Base-by-base conservation (phyloP, 2,113 vertebrate species). In the Sterrhoptilus dennistouni region DNA sequence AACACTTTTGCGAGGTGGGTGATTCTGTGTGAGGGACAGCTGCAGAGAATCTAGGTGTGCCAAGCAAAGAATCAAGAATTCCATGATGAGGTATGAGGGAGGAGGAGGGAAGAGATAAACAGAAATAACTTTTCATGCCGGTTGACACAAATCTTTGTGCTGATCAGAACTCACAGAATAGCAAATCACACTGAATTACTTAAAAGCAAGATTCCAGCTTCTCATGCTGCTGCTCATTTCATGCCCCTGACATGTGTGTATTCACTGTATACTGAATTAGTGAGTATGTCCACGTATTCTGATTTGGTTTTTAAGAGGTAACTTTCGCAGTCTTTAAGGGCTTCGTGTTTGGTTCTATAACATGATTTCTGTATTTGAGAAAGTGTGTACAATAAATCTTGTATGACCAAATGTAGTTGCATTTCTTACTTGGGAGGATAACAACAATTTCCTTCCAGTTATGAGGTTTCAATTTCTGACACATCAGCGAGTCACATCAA, bases 211-310 rank as follows among this genome's bases (percentile, higher is more conserved):
- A 28, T 52, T 83, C 50, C 27, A 54, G 0, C 33, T 85, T 87
- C 35, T 79, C 13, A 7, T 19, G 18, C 61, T 72, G 28, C 23
- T 87, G 25, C 21, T 18, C 2, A 6, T 74, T 90, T 72, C 7
- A 9, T 70, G 33, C 27, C 3, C 3, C 40, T 75, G 68, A 36
- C 5, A 17, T 0, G 0, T 9, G 8, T 29, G 38, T 35, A 38
- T 38, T 38, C 38, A 38, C 49, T 84, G 16, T 27, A 9, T 35
- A 18, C 38, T 64, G n/a, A 59, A 31, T 15, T 54, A 57, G 28
- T 52, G 64, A 88, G 11, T 65, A 25, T 57, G 84, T 69, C 22
- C 11, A 28, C 6, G 1, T 64, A 50, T 82, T 80, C 44, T 56
- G 15, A 27, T 87, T 45, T 28, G 9, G 36, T 65, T 82, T 79